Evolutionary conservation across 2,797 vertebrate species (phyloP), one percentile per base, ranked within the genome.

Genomic region (Catharus ustulatus): DNA sequence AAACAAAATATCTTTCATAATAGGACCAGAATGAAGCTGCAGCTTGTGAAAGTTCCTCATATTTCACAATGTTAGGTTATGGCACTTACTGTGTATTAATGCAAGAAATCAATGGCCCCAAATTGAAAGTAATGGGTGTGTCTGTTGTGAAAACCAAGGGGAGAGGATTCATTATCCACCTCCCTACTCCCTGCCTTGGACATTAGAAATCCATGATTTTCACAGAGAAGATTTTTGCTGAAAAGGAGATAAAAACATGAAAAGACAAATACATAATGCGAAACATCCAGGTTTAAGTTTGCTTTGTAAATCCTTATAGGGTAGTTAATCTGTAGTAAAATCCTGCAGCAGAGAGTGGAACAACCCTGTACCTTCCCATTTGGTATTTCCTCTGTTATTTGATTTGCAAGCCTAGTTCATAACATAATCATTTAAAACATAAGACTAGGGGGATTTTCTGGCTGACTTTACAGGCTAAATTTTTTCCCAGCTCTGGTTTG

Each of bases 1-100:
- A 97, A 95, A 96, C 46, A 58, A 83, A 94, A 96, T 96, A 92
- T 64, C 89, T 94, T 94, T 95, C 94, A 93, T 93, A 94, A 95
- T 89, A 92, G 90, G 64, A 93, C 27, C 83, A 95, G 93, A 90
- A 92, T 51, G 93, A 90, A 72, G 61, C 34, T 84, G 72, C 57
- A 92, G 84, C 72, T 94, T 90, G 64, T 92, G 74, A 78, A 93
- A 86, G 63, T 90, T 84, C 49, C 72, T 93, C 68, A 14, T 83
- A 66, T 80, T 84, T 58, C 77, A 90, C 61, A 43, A 1, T 54
- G 71, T 90, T 74, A 82, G 59, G 52, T 84, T 95, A 43, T 74
- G 32, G 74, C 72, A 89, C 64, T 90, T 90, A 26, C 52, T 77
- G 0, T 54, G 20, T 84, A 74, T 84, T 94, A 89, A 74, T 67